Conservation (phyloP, 1,140 invertebrate genomes). For the Psilanteris sp. region DNA sequence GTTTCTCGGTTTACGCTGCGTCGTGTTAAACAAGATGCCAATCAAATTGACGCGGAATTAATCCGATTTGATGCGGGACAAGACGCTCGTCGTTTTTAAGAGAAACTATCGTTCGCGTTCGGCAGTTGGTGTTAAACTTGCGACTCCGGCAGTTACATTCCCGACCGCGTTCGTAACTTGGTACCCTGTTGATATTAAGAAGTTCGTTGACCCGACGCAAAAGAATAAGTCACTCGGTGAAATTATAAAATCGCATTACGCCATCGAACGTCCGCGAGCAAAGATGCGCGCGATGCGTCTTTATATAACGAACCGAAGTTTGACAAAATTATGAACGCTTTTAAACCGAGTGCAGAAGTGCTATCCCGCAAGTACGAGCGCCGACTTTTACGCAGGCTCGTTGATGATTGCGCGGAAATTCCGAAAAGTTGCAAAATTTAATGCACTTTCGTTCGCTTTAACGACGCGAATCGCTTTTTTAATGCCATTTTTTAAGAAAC, state of each 20-base stretch:
- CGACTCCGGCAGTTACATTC: slow-evolving; percentile 61
- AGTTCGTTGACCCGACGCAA: slow-evolving; percentile 66
- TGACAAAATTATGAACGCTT: slow-evolving; percentile 32
- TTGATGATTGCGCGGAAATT: slow-evolving; percentile 24
- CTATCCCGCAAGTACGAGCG: background rate
- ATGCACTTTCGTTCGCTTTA: no score
- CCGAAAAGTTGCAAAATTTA: slow-evolving; percentile 7
- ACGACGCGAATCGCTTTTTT: no score
- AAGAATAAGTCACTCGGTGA: slow-evolving; percentile 64
- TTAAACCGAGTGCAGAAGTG: no score
- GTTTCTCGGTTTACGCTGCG: background rate
- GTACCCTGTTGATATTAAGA: slow-evolving; percentile 66
- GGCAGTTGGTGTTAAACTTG: slow-evolving; percentile 51
- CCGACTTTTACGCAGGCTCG: slow-evolving; percentile 11
- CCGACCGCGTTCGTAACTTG: slow-evolving; percentile 67
- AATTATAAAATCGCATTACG: slow-evolving; percentile 72
- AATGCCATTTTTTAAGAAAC: no score
- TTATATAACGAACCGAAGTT: slow-evolving; percentile 33
- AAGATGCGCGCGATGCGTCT: slow-evolving; percentile 2
- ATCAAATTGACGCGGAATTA: slow-evolving; percentile 19
- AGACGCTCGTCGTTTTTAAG: slow-evolving; percentile 25
- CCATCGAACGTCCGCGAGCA: slow-evolving; percentile 44
- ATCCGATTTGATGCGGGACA: background rate
- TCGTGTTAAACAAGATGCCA: slow-evolving; percentile 7
- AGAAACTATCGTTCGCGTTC: slow-evolving; percentile 44